phyloP scores from a whole-genome alignment of 2,888 invertebrate species.

The Acronicta psi region DNA sequence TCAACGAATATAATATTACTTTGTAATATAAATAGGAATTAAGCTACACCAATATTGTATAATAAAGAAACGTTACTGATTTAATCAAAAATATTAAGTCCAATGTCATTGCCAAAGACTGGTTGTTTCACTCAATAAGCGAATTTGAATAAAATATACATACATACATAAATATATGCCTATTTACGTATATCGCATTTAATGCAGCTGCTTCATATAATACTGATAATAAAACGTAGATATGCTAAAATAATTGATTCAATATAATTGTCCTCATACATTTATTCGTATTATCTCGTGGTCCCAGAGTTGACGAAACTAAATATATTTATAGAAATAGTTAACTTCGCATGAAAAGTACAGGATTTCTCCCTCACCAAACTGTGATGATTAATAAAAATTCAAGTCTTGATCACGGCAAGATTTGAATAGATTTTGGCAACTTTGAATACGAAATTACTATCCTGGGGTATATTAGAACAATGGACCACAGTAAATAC shows the following conservation, averaged over 20 bases:
- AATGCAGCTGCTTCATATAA: slow-evolving; percentile 74
- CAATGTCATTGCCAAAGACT: slow-evolving; percentile 45
- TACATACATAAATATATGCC: slow-evolving; percentile 58
- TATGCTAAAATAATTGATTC: slow-evolving; percentile 85
- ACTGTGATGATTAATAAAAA: slow-evolving; percentile 14
- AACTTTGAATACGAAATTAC: slow-evolving; percentile 50
- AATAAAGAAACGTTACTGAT: slow-evolving; percentile 28
- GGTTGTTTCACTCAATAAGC: slow-evolving; percentile 40
- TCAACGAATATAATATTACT: slow-evolving; percentile 29
- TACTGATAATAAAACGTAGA: slow-evolving; percentile 75
- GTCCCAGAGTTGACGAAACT: slow-evolving; percentile 57
- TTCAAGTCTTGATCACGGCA: slow-evolving; percentile 22
- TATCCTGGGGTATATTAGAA: slow-evolving; percentile 26
- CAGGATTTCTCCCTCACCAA: slow-evolving; percentile 11
- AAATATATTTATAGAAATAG: slow-evolving; percentile 43
- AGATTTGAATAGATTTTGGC: slow-evolving; percentile 23
- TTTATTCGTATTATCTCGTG: slow-evolving; percentile 56
- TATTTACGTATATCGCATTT: slow-evolving; percentile 82
- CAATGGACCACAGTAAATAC: slow-evolving; percentile 58
- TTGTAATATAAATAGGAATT: slow-evolving; percentile 47
- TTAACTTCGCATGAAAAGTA: slow-evolving; percentile 51
- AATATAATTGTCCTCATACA: slow-evolving; percentile 47
- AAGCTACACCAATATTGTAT: slow-evolving; percentile 44
- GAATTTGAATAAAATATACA: slow-evolving; percentile 65
- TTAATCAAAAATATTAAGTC: slow-evolving; percentile 47